A percentile compares a stretch with the other conserved stretches of the same genome.
phyloP scores from a whole-genome alignment of 2,113 vertebrate species.

The Drymodes brunneopygia region DNA sequence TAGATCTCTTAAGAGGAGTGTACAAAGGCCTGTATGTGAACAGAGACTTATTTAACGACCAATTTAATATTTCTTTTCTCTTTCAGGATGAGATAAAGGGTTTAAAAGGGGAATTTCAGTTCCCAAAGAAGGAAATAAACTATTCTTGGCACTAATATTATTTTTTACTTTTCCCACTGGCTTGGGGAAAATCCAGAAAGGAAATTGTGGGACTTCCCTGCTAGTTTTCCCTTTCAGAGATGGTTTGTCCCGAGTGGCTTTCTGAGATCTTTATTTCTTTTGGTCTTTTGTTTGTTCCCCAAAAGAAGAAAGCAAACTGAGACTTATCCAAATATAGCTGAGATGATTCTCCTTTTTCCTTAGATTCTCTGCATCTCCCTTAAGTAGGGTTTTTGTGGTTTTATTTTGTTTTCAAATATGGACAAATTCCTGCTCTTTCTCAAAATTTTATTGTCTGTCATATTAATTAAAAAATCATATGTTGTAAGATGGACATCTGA shows the following conservation, averaged over 20 bases:
- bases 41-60: background rate
- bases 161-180: background rate
- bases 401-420: background rate
- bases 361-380: background rate
- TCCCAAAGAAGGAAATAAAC: background rate
- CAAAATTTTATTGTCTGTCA: background rate
- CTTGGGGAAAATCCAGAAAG: background rate
- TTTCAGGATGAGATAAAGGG: background rate
- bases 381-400: background rate
- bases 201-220: background rate
- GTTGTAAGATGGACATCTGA: background rate
- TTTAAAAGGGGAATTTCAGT: background rate
- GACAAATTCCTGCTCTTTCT: background rate
- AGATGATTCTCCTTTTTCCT: background rate
- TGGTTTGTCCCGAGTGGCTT: background rate
- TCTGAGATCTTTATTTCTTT: background rate
- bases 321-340: background rate
- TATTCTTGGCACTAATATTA: background rate
- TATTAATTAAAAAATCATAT: background rate
- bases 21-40: background rate
- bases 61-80: background rate
- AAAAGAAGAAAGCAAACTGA: background rate
- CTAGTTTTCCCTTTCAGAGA: background rate
- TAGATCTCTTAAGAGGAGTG: background rate
- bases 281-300: background rate